phyloP scores from a whole-genome alignment of 2,797 vertebrate genomes.

The Caiman crocodilus region DNA sequence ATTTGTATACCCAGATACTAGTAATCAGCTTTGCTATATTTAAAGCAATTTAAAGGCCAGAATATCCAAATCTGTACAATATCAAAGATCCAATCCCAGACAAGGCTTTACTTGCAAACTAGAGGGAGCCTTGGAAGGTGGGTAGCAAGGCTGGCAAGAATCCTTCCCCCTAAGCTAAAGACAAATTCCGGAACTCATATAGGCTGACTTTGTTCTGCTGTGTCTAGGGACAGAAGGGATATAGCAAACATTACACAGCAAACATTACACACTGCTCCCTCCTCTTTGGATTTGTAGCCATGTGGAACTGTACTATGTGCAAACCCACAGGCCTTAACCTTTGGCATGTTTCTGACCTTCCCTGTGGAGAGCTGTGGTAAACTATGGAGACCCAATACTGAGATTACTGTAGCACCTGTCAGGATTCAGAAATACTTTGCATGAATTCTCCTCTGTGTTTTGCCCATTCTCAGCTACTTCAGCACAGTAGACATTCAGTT shows the following conservation, averaged over 20 bases:
- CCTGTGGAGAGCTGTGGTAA: constrained; percentile 64
- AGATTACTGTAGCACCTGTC: constrained; percentile 64
- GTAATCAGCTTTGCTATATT: neutral
- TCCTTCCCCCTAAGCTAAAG: neutral
- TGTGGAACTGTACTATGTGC: neutral
- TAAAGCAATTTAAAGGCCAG: neutral
- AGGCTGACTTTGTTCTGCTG: neutral
- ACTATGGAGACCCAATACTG: constrained; percentile 39
- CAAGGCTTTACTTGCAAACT: neutral
- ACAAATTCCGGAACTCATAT: neutral
- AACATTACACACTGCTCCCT: constrained; percentile 12
- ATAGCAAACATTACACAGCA: constrained; percentile 21
- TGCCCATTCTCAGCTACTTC: constrained; percentile 1
- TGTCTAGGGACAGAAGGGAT: neutral
- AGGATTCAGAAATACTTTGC: constrained; percentile 27
- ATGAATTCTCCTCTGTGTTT: constrained; percentile 14
- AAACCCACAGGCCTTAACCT: constrained; percentile 46
- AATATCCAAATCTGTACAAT: neutral
- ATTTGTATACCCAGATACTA: neutral
- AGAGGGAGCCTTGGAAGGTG: neutral
- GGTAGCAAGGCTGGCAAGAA: neutral
- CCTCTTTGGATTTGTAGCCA: constrained; percentile 28
- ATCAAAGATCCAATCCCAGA: neutral
- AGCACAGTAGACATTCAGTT: constrained; percentile 52
- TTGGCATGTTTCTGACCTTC: constrained; percentile 37